A percentile compares a stretch with the other conserved stretches of the same genome.
Conservation (phyloP, 2,888 invertebrate species). For the Nipponacmea schrenckii region DNA sequence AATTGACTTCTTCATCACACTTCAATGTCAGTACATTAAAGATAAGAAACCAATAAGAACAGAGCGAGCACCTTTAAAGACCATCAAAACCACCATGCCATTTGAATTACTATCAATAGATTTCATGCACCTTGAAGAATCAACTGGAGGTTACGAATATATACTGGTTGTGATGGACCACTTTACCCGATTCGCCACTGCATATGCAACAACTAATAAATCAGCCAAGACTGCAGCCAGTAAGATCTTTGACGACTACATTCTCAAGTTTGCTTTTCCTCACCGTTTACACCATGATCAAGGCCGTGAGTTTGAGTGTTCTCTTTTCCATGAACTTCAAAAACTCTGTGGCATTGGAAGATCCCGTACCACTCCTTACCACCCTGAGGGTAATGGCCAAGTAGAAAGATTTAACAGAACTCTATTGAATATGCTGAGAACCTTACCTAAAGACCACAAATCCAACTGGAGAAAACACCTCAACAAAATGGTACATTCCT, state of each 20-base stretch:
- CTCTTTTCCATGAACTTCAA: background rate
- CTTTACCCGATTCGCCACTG: slow-evolving; percentile 16
- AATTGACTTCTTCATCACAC: background rate
- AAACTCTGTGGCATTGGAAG: background rate
- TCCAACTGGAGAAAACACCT: no score
- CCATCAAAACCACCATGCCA: slow-evolving; percentile 25
- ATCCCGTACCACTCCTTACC: background rate
- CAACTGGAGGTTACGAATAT: slow-evolving; percentile 24
- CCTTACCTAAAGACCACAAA: no score
- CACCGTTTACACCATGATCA: no score
- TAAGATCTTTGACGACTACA: slow-evolving; percentile 14
- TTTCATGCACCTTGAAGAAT: slow-evolving; percentile 30
- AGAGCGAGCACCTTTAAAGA: slow-evolving; percentile 16
- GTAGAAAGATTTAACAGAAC: no score
- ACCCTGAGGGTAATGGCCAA: no score
- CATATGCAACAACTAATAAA: slow-evolving; percentile 18
- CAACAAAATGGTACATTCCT: no score
- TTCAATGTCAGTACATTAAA: background rate
- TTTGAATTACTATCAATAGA: slow-evolving; percentile 34
- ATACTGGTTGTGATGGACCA: no score
- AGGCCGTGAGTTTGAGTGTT: slow-evolving; percentile 14
- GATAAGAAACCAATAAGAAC: background rate
- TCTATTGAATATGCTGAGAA: no score
- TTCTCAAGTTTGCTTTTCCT: no score
- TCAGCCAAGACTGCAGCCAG: slow-evolving; percentile 12